Base-by-base conservation (phyloP, 2,888 invertebrate species). In the Folsomia manolachei region DNA sequence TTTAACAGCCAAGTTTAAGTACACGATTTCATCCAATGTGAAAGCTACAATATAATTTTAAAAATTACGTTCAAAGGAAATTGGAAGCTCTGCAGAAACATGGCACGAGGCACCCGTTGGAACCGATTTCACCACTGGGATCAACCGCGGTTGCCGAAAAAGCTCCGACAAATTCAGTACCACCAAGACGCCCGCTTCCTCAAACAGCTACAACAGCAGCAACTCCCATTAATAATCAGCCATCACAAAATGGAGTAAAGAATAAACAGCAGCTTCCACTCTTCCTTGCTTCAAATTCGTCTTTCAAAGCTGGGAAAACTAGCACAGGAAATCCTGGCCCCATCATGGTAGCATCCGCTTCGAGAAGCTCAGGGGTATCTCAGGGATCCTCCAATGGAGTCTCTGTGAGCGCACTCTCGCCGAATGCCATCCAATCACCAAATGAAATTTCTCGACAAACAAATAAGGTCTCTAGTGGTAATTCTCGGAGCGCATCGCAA, bases 261-360 rank as follows among this genome's bases (percentile, higher is more conserved):
- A 86, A 88, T 72, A 94, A 93, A 82, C 96, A 96, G 82, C 95
- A 95, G 84, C 85, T 96, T 74, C 96, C 96, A 0, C 86, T 95
- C 78, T 95, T 95, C 83, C 86, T 95, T 62, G 93, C 94, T n/a
- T 89, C 89, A 26, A 77, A 75, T 60, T 77, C 78, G 0, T 78
- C 78, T 1, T 76, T 76, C 4, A 75, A 75, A 69, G 66, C 56
- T n/a, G 67, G 25, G 23, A 63, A 63, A 27, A 72, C 63, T 9
- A 27, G 51, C 25, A 51, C 24, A 39, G 51, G 69, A 62, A 63
- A 51, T 56, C 63, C 4, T 39, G 39, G 4, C 4, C 60, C 39
- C 39, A 4, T 9, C 4, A 4, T 4, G 14, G 14, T 9, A 9
- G 39, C 39, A 39, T 9, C 7, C 14, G 39, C 14, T 39, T n/a